A percentile compares a stretch with the other conserved stretches of the same genome.
phyloP scores from a whole-genome alignment of 2,113 vertebrate species.

The Bubo scandiacus region DNA sequence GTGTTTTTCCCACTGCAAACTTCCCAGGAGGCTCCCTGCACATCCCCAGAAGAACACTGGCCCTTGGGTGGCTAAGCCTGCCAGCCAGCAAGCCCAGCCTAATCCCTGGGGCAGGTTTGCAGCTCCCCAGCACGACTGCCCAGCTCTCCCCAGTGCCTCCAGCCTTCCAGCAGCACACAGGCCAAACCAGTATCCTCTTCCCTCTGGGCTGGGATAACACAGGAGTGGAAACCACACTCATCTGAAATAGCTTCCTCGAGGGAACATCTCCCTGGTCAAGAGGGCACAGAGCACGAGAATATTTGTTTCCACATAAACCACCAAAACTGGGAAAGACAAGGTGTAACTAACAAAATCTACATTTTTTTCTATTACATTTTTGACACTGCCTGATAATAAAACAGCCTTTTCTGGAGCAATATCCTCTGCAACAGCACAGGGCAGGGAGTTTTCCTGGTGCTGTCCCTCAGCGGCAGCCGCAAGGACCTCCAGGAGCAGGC shows the following conservation, averaged over 20 bases:
- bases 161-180: not conserved
- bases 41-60: not conserved
- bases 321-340: fast-evolving
- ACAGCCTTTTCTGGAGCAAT: not conserved
- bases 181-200: fast-evolving
- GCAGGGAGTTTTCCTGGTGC: not conserved
- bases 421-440: not conserved
- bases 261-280: fast-evolving
- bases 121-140: not conserved
- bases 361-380: not conserved
- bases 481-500: fast-evolving
- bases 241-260: not conserved
- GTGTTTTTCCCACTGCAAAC: too few relatives aligned
- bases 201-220: fast-evolving
- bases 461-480: fast-evolving
- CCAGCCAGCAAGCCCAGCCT: not conserved
- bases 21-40: not conserved
- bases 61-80: not conserved
- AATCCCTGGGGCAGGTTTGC: not conserved
- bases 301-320: not conserved
- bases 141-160: not conserved
- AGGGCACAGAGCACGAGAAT: not conserved
- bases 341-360: not conserved
- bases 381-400: not conserved
- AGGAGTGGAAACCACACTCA: fast-evolving